Evolutionary conservation across 2,888 invertebrate genomes (phyloP).

Genomic region (Hermaeophaga mercurialis): DNA sequence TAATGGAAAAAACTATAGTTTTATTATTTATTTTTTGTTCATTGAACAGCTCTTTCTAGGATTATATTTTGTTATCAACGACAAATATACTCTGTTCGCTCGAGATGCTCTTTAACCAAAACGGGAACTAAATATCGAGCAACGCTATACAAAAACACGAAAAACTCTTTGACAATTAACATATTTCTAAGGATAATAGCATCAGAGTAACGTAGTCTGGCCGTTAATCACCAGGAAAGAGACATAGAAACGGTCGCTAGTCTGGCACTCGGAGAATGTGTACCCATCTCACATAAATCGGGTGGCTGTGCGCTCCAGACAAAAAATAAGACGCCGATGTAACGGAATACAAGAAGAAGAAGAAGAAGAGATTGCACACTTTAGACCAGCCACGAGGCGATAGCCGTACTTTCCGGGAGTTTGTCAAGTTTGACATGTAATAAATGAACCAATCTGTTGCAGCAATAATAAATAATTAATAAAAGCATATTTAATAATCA

Average conservation of each 20-base stretch:
- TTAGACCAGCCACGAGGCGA: neutral
- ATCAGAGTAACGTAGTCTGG: neutral
- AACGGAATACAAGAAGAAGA: neutral
- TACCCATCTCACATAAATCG: conserved; percentile 9
- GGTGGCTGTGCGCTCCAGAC: neutral
- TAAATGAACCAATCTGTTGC: no score
- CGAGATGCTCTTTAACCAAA: neutral
- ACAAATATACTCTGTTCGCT: no score
- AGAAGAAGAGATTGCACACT: neutral
- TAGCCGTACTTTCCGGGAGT: no score
- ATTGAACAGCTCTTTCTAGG: no score
- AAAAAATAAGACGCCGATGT: neutral
- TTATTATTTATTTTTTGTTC: no score
- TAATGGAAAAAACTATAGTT: no score
- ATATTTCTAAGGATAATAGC: conserved; percentile 15
- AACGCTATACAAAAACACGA: neutral
- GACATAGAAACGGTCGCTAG: conserved; percentile 19
- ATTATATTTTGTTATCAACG: no score
- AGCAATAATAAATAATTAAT: no score
- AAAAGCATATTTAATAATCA: no score
- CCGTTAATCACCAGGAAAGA: conserved; percentile 28
- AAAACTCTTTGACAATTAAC: conserved; percentile 9
- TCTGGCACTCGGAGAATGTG: conserved; percentile 19
- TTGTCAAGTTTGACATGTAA: no score
- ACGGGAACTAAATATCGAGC: neutral